Evolutionary conservation across 2,113 vertebrate genomes (phyloP), one percentile per base, ranked within the genome.

Genomic region (Amazona guildingii): DNA sequence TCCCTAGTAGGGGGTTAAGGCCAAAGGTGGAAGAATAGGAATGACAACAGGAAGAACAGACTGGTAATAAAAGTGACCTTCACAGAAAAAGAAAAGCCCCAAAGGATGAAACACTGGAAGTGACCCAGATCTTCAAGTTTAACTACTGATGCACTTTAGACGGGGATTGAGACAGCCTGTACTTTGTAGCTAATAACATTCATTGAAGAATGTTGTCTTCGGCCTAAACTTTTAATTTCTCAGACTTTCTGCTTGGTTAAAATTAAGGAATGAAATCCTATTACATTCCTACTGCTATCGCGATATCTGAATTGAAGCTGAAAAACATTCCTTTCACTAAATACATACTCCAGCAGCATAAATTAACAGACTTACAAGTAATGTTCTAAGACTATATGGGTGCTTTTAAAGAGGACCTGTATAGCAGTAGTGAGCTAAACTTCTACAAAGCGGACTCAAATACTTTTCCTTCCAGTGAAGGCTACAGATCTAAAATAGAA

Each of bases 41-140:
- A 28, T 31, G 20, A 91, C 70, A 94, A 86, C 20, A 88, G 84
- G 82, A 95, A 55, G 92, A 96, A 97, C 4, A 92, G 44, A 39
- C 24, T 90, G 48, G 72, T 95, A 94, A 88, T 74, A 94, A 93
- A 95, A 74, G 67, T 94, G 70, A 93, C 86, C 41, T 94, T 91
- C 88, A 61, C 72, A 79, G 70, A 77, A 91, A 84, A 84, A 96
- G 73, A 88, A 48, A 66, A 93, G 51, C 7, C 82, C 83, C 46
- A 24, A 35, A 97, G 63, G 83, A 95, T 94, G 83, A 93, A 92
- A 88, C 72, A 91, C 29, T 44, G 4, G 24, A 79, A 83, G 73
- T 90, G 90, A 94, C 76, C 86, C 83, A 94, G 78, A 95, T 96
- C 69, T 96, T 49, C 17, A 43, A 66, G 24, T 62, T 54, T 72